Evolutionary conservation across 2,113 vertebrate species (phyloP).

Genomic region (Rhea pennata): DNA sequence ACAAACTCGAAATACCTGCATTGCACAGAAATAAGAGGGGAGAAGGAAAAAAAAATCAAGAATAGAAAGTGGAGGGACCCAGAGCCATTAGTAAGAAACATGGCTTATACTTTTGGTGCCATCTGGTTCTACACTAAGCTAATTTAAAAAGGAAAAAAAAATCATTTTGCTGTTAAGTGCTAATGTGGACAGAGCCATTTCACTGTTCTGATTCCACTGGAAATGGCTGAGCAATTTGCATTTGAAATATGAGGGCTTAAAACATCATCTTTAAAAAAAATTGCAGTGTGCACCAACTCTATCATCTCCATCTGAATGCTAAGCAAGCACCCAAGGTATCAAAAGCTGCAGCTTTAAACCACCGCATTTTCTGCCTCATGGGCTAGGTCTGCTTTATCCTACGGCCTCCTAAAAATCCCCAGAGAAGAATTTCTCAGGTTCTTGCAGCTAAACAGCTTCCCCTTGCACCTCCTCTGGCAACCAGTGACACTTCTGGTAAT

Average conservation of each 20-base stretch:
- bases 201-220: slow-evolving; percentile 44
- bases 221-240: slow-evolving; percentile 66
- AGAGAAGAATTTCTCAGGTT: not conserved
- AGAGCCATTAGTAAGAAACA: slow-evolving; percentile 56
- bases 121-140: slow-evolving; percentile 62
- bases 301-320: slow-evolving; percentile 40
- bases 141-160: slow-evolving; percentile 38
- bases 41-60: not conserved
- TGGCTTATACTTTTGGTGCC: slow-evolving; percentile 48
- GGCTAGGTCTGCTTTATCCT: not conserved
- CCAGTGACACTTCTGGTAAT: not conserved
- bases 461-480: not conserved
- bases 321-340: slow-evolving; percentile 17
- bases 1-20: slow-evolving; percentile 48
- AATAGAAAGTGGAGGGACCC: slow-evolving; percentile 38
- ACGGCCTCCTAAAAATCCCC: not conserved
- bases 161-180: slow-evolving; percentile 55
- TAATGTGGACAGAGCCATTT: slow-evolving; percentile 66
- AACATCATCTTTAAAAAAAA: slow-evolving; percentile 49
- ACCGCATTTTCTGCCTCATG: not conserved
- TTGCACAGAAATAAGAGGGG: slow-evolving; percentile 8
- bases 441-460: not conserved
- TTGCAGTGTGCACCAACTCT: slow-evolving; percentile 24
- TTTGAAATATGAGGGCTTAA: slow-evolving; percentile 63
- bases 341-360: slow-evolving; percentile 26